phyloP scores from a whole-genome alignment of 1,140 invertebrate species.

The Drosophila sp. region DNA sequence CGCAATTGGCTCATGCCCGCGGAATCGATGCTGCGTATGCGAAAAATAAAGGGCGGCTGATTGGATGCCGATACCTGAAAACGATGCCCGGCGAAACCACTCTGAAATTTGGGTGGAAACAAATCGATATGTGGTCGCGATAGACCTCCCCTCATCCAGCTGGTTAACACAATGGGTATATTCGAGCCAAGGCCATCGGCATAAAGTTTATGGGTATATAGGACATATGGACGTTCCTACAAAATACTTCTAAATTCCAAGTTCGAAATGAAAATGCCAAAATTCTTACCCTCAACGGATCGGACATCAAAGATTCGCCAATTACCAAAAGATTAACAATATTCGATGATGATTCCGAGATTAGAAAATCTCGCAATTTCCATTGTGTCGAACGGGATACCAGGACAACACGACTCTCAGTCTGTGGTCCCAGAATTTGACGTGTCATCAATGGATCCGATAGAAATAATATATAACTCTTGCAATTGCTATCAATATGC shows the following conservation, averaged over 20 bases:
- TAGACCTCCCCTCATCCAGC: conserved; percentile 86
- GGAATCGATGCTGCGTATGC: conserved; percentile 83
- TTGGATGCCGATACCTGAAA: conserved; percentile 87
- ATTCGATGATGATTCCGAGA: conserved; percentile 85
- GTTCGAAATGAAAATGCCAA: conserved; percentile 34
- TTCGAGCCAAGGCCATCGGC: conserved; percentile 88
- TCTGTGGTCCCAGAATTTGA: conserved; percentile 85
- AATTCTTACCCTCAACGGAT: conserved; percentile 65
- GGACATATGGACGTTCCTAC: conserved; percentile 87
- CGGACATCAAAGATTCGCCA: conserved; percentile 85
- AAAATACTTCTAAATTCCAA: not conserved
- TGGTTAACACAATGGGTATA: conserved; percentile 85
- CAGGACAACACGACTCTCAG: conserved; percentile 85
- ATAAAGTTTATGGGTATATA: conserved; percentile 89
- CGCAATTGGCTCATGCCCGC: conserved; percentile 52
- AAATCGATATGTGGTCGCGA: conserved; percentile 86
- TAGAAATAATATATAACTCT: conserved; percentile 87
- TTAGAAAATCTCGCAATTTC: conserved; percentile 88
- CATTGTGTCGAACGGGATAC: conserved; percentile 87
- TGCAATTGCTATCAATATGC: conserved; percentile 83
- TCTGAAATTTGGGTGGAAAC: conserved; percentile 87
- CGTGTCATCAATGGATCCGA: conserved; percentile 85
- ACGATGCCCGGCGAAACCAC: conserved; percentile 88
- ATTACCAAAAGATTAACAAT: conserved; percentile 88
- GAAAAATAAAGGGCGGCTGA: conserved; percentile 88